A percentile compares a stretch with the other conserved stretches of the same genome.
phyloP scores from a whole-genome alignment of 2,113 vertebrate genomes.

The Grantiella picta region DNA sequence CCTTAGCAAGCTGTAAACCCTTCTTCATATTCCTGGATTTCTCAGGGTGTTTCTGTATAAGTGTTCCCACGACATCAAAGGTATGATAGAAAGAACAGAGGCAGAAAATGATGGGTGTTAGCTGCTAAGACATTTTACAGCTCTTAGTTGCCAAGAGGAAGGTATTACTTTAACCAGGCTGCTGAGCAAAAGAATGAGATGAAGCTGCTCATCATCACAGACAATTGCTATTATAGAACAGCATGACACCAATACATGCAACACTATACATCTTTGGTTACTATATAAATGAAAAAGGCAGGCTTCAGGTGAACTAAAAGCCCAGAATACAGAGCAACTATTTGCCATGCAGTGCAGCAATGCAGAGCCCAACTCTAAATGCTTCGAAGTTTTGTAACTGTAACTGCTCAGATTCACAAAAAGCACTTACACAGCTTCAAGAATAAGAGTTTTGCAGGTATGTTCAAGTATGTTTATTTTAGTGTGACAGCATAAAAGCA shows the following conservation, averaged over 20 bases:
- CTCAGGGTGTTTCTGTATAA: neutral
- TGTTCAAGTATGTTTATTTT: neutral
- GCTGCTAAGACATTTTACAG: conserved; percentile 28
- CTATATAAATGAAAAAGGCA: neutral
- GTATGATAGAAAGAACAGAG: neutral
- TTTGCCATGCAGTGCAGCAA: neutral
- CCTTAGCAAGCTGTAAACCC: neutral
- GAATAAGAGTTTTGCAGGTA: neutral
- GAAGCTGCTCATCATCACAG: neutral
- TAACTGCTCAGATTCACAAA: neutral
- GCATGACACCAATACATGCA: neutral
- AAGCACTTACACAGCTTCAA: neutral
- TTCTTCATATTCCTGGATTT: neutral
- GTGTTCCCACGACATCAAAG: conserved; percentile 60
- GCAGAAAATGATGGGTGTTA: conserved; percentile 41
- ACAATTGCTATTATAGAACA: neutral
- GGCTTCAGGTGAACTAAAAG: neutral
- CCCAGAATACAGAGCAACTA: neutral
- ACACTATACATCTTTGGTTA: neutral
- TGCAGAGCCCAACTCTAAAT: neutral
- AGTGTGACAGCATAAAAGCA: neutral
- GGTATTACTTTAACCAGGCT: neutral
- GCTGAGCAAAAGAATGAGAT: neutral
- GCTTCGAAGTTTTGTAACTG: neutral
- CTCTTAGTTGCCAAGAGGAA: conserved; percentile 7